phyloP scores from a whole-genome alignment of 1,140 invertebrate species.

The Euglossa dilemma region DNA sequence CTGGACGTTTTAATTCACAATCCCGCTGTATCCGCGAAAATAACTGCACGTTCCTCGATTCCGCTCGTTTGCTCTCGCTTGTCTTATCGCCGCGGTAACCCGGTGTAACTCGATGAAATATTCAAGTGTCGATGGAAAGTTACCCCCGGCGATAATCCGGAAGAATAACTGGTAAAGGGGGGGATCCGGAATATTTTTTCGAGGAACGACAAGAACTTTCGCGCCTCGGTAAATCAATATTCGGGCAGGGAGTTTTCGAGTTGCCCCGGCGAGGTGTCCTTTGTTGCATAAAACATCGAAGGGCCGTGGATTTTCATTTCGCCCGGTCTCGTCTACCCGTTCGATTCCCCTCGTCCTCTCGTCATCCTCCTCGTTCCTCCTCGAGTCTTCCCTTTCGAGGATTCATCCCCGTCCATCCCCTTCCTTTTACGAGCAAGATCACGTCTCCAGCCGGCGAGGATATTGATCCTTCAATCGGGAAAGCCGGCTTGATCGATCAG shows the following conservation, averaged over 20 bases:
- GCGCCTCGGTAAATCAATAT: background rate
- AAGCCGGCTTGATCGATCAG: background rate
- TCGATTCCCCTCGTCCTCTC: background rate
- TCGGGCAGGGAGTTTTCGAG: background rate
- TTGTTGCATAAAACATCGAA: slow-evolving; percentile 19
- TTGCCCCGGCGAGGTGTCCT: background rate
- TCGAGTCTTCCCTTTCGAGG: background rate
- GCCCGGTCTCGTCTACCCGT: background rate
- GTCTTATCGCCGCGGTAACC: background rate
- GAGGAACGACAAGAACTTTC: background rate
- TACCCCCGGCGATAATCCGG: slow-evolving; percentile 5
- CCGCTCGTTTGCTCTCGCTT: slow-evolving; percentile 14
- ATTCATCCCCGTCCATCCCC: background rate
- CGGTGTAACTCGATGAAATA: slow-evolving; percentile 41
- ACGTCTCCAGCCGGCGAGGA: background rate
- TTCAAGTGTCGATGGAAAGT: slow-evolving; percentile 42
- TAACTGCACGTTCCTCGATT: background rate
- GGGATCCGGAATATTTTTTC: slow-evolving; percentile 17
- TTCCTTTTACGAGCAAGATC: background rate
- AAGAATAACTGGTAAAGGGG: background rate
- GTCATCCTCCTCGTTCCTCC: background rate
- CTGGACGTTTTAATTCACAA: background rate
- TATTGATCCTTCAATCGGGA: background rate
- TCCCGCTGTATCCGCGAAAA: background rate
- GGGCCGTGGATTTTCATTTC: background rate